A percentile compares a stretch with the other conserved stretches of the same genome.
Evolutionary conservation across 2,113 vertebrate species (phyloP).

Genomic region (Oncorhynchus kisutch): DNA sequence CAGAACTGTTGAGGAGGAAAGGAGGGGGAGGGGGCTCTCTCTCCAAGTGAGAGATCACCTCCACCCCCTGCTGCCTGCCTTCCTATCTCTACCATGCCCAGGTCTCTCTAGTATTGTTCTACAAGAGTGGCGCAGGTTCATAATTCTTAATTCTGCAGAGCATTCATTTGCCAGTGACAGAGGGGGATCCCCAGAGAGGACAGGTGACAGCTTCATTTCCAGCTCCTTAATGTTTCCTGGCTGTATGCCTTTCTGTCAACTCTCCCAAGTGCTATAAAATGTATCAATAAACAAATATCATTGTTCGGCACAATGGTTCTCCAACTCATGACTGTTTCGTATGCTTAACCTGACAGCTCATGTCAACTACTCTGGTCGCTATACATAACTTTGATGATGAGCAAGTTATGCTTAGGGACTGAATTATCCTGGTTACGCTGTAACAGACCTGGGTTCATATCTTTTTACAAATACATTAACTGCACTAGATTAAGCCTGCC

Average conservation of each 20-base stretch:
- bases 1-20: neutral
- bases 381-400: neutral
- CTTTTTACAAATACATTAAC: no score
- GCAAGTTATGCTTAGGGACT: neutral
- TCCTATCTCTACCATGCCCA: neutral
- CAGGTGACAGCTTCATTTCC: slow-evolving; percentile 46
- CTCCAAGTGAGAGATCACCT: no score
- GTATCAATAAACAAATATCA: slow-evolving; percentile 40
- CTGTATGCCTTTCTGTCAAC: slow-evolving; percentile 38
- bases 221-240: slow-evolving; percentile 26
- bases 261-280: slow-evolving; percentile 53
- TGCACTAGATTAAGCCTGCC: no score
- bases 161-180: slow-evolving; percentile 47
- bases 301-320: slow-evolving; percentile 26
- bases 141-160: slow-evolving; percentile 52
- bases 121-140: slow-evolving; percentile 33
- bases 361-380: neutral
- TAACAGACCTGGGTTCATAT: no score
- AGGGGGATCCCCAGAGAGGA: slow-evolving; percentile 25
- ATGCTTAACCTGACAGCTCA: slow-evolving; percentile 30
- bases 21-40: no score
- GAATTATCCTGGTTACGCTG: neutral
- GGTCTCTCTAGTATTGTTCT: slow-evolving; percentile 40
- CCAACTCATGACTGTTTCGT: slow-evolving; percentile 19
- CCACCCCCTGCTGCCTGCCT: neutral